A percentile compares a stretch with the other conserved stretches of the same genome.
phyloP scores from a whole-genome alignment of 1,140 invertebrate species.

The Fopius arisanus region DNA sequence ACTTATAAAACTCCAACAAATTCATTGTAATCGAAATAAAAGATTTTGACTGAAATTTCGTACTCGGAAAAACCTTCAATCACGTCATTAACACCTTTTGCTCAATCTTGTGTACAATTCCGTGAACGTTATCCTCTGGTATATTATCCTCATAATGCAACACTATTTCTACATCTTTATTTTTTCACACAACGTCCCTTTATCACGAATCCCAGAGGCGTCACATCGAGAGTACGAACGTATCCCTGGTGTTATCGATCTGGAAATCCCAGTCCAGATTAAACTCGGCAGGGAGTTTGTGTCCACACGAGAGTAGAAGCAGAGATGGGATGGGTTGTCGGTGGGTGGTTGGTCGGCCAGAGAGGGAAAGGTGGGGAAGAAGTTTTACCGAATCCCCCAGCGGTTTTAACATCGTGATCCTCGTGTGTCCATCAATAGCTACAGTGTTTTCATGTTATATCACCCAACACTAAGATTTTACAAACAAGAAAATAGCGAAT shows the following conservation, averaged over 20 bases:
- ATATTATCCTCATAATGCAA: background rate
- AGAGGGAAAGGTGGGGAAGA: background rate
- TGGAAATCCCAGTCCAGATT: conserved; percentile 31
- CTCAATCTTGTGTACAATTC: background rate
- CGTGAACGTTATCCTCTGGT: background rate
- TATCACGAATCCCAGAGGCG: conserved; percentile 16
- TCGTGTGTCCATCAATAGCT: conserved; percentile 25
- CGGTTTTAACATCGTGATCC: conserved; percentile 26
- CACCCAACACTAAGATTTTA: background rate
- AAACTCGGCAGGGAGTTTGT: conserved; percentile 26
- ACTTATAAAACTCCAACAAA: background rate
- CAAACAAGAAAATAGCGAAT: background rate
- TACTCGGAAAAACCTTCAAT: background rate
- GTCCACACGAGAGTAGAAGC: background rate
- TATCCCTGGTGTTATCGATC: conserved; percentile 24
- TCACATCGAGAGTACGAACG: background rate
- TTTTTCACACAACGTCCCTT: background rate
- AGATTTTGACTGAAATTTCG: background rate
- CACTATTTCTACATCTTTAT: background rate
- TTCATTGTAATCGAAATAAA: background rate
- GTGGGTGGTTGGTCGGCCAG: background rate
- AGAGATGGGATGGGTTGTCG: background rate
- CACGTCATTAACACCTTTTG: background rate
- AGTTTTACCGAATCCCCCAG: conserved; percentile 22
- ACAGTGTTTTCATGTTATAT: conserved; percentile 5